These are phyloP conservation scores for Drosophila pseudoobscura DNA, from an alignment of 1,140 invertebrate species.

Conservation along the genomic window DNA sequence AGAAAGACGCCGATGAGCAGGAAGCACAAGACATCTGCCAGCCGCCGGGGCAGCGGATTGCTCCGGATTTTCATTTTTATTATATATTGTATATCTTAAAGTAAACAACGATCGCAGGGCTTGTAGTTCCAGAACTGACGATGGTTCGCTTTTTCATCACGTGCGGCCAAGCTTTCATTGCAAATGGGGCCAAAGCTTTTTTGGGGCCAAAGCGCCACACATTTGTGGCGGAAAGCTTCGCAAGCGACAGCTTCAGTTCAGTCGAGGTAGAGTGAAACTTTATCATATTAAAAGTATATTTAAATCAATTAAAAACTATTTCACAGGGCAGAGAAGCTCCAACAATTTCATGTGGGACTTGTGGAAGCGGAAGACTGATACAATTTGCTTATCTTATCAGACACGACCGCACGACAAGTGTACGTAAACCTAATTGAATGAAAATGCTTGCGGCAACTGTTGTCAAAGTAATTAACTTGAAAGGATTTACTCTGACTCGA, in stretches of 20 bases:
- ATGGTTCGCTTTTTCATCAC: slow-evolving; percentile 41
- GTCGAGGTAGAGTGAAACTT: no score
- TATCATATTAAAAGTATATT: no score
- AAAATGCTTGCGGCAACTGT: slow-evolving; percentile 21
- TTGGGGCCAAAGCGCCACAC: not conserved
- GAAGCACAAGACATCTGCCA: slow-evolving; percentile 64
- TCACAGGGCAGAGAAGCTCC: slow-evolving; percentile 3
- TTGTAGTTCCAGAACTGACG: slow-evolving; percentile 3
- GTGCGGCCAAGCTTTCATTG: slow-evolving; percentile 47
- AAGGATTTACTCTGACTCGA: slow-evolving; percentile 21
- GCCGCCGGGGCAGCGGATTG: slow-evolving; percentile 68
- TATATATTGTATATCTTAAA: not conserved
- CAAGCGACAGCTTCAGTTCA: no score
- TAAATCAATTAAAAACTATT: no score
- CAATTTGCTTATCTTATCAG: slow-evolving; percentile 32
- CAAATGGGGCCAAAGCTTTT: slow-evolving; percentile 36
- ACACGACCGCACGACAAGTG: slow-evolving; percentile 15
- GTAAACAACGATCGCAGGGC: slow-evolving; percentile 36
- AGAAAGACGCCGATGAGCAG: slow-evolving; percentile 67
- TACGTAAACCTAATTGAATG: slow-evolving; percentile 1
- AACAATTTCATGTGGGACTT: slow-evolving; percentile 27
- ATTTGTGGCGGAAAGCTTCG: slow-evolving; percentile 11
- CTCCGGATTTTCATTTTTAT: slow-evolving; percentile 51
- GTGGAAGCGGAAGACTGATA: slow-evolving; percentile 17
- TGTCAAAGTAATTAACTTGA: slow-evolving; percentile 47